Evolutionary conservation across 2,113 vertebrate species (phyloP), one percentile per base, ranked within the genome.

Genomic region (Urocynchramus pylzowi): DNA sequence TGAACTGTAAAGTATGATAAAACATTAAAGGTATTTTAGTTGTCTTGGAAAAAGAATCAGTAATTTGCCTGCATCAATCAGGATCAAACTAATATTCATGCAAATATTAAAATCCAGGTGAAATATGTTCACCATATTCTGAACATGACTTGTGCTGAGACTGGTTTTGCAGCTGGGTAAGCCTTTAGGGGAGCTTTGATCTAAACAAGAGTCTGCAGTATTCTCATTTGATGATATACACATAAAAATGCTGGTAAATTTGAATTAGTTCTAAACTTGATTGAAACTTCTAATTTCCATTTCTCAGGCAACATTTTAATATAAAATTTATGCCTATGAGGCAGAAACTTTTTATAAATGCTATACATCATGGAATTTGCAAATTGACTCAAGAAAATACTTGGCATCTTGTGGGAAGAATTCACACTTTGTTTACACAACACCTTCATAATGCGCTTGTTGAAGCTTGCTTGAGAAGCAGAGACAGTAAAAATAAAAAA

Each of bases 281-380:
- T 84, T 93, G 84, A 91, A 94, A 91, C 42, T 77, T 84, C 60
- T 84, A 71, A 94, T 94, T 97, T 97, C 35, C 69, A 89, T 71
- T 89, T 91, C 69, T 84, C 84, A 63, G 60, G 60, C 64, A 89
- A 81, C 12, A 59, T 54, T 93, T 94, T 75, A 91, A 41, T 68
- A 52, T 71, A 73, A 89, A 87, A 89, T 84, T 74, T 91, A 56
- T 89, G 87, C 61, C 68, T 91, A 44, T 63, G 53, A 89, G 84
- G 56, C 73, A 96, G 35, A 91, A 84, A 44, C 11, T 50, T 87
- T 93, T 91, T 54, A 74, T 67, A 94, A 91, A 93, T 78, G 27
- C 13, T 57, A 50, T 74, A 56, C 27, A 64, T 93, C 64, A 82
- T 54, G 39, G 39, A 93, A 93, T 91, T 81, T 89, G 21, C 35